Conservation (phyloP, 2,113 vertebrate genomes). For the Prionailurus bengalensis region DNA sequence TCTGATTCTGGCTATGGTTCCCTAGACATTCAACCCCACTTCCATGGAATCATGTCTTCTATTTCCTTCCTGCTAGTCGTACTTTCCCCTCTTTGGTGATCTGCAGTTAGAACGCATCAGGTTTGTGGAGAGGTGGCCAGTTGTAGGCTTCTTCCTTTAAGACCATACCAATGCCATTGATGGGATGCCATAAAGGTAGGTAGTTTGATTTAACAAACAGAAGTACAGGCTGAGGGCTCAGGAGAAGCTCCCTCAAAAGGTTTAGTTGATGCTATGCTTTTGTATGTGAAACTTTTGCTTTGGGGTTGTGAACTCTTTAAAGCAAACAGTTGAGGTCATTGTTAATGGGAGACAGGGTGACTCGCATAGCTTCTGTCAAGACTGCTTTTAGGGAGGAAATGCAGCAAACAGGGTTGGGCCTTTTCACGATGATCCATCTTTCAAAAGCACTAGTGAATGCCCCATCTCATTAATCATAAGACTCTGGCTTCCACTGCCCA, state of each 20-base stretch:
- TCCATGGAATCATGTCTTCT: neutral
- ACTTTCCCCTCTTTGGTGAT: neutral
- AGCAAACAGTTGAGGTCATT: conserved; percentile 88
- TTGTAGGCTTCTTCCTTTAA: neutral
- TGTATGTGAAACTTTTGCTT: conserved; percentile 70
- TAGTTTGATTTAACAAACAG: conserved; percentile 39
- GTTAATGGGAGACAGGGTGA: conserved; percentile 76
- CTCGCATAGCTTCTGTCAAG: conserved; percentile 70
- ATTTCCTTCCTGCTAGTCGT: neutral
- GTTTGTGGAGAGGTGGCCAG: neutral
- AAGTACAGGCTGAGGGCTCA: conserved; percentile 48
- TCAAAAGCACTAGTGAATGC: conserved; percentile 48
- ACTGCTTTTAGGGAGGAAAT: conserved; percentile 68
- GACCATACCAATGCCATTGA: neutral
- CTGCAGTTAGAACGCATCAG: neutral
- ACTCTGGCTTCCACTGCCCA: conserved; percentile 62
- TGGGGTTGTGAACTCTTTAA: conserved; percentile 88
- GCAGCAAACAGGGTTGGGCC: conserved; percentile 65
- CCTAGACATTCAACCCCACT: neutral
- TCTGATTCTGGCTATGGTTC: neutral
- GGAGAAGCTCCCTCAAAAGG: conserved; percentile 66
- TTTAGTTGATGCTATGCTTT: conserved; percentile 71
- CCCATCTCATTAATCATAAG: conserved; percentile 75
- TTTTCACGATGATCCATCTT: conserved; percentile 61
- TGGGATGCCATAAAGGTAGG: neutral